Evolutionary conservation across 2,888 invertebrate species (phyloP).

Genomic region (Stomorhina lunata): DNA sequence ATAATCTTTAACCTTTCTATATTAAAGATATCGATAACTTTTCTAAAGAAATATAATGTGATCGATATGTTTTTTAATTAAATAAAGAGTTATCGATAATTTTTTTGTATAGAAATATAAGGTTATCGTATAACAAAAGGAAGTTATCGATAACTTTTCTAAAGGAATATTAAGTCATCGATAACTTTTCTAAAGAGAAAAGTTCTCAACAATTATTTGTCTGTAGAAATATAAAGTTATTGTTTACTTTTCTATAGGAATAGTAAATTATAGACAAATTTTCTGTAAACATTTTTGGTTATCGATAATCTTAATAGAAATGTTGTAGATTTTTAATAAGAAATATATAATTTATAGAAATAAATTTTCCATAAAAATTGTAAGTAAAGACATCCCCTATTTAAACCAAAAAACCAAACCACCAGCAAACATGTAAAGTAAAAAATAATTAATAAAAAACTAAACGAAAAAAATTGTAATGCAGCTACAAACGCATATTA

Average conservation of each 20-base stretch:
- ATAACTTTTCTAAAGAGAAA: neutral
- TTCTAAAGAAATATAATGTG: too few relatives aligned
- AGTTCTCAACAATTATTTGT: too few relatives aligned
- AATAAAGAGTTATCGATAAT: too few relatives aligned
- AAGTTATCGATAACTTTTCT: neutral
- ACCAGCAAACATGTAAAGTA: slow-evolving; percentile 25
- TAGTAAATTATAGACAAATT: too few relatives aligned
- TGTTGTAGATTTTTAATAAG: neutral
- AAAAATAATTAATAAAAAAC: neutral
- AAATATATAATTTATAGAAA: too few relatives aligned
- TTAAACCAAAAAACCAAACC: slow-evolving; percentile 30
- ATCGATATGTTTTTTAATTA: too few relatives aligned
- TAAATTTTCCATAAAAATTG: too few relatives aligned
- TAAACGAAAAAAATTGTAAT: neutral
- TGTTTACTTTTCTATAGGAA: neutral
- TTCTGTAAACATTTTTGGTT: too few relatives aligned
- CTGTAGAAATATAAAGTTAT: neutral
- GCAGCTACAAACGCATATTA: slow-evolving; percentile 38
- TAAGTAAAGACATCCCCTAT: neutral
- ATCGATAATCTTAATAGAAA: too few relatives aligned
- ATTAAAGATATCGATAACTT: too few relatives aligned
- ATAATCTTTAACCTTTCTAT: too few relatives aligned
- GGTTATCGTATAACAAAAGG: too few relatives aligned
- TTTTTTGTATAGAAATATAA: neutral
- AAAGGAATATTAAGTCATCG: neutral